Evolutionary conservation across 2,797 vertebrate genomes (phyloP), one percentile per base, ranked within the genome.

Genomic region (Typhlichthys subterraneus): DNA sequence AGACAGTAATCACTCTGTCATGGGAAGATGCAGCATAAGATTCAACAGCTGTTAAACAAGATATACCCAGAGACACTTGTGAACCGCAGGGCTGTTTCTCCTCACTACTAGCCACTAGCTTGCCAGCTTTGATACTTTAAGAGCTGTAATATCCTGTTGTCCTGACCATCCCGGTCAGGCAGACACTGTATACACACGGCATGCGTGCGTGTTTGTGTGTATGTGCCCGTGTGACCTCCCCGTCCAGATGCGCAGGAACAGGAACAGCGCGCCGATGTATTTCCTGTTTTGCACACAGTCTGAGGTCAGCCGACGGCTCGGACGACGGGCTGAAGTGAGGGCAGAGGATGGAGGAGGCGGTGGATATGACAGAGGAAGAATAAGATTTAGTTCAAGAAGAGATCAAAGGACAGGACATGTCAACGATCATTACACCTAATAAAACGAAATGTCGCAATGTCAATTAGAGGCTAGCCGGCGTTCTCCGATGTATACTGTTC

Each of bases 211-310:
- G 77, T 77, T 61, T 67, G 55, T 67, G 63, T 65, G 70, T 76
- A 64, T 65, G 60, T 38, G 61, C 56, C 65, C 77, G 76, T 83
- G 79, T 82, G 65, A 80, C 58, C 23, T 15, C 65, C 29, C 52
- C 8, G 77, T 84, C 87, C 87, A 89, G 87, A 89, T 89, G 87
- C 87, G 79, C 85, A 83, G 86, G 79, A 86, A 85, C 51, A 58
- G 33, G 6, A 38, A 55, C 69, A 68, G 73, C 59, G 51, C 87
- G 81, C 81, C 85, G 85, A 82, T 79, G 86, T 82, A 66, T 69
- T 89, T 90, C 89, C 89, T 90, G 89, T 91, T 90, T 86, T 87
- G 79, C 74, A 86, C 82, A 75, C 69, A 49, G 65, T 80, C 69
- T 73, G 2, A 15, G 82, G 82, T 87, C 81, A 82, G 47, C 53